These are phyloP conservation scores for Volucella bombylans DNA, from an alignment of 2,888 invertebrate species.

Conservation along the genomic window DNA sequence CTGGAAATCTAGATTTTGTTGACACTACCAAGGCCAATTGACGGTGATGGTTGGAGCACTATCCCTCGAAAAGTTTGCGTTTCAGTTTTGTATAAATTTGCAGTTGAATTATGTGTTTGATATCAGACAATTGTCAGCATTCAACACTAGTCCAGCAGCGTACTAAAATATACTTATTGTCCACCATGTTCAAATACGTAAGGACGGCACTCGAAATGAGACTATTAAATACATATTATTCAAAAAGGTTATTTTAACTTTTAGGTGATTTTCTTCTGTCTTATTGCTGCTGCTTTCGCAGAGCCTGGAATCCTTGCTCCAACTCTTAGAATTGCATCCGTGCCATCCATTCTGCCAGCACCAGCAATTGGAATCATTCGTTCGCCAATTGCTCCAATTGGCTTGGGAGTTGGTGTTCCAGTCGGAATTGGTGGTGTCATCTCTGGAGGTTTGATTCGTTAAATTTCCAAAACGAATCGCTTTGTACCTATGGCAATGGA, in stretches of 20 bases:
- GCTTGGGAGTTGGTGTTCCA: slow-evolving; percentile 36
- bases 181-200: slow-evolving; percentile 57
- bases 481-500: slow-evolving; percentile 1
- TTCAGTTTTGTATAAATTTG: slow-evolving; percentile 22
- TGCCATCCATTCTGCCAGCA: slow-evolving; percentile 36
- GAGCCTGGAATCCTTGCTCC: slow-evolving; percentile 61
- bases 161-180: background rate
- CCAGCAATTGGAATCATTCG: slow-evolving; percentile 41
- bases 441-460: slow-evolving; percentile 38
- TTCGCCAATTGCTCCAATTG: slow-evolving; percentile 46
- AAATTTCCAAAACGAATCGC: background rate
- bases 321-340: slow-evolving; percentile 30
- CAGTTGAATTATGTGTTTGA: background rate
- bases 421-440: slow-evolving; percentile 17
- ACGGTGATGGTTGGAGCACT: background rate
- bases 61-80: background rate
- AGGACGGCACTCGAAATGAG: background rate
- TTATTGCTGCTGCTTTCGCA: slow-evolving; percentile 53
- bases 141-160: background rate
- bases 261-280: slow-evolving; percentile 57
- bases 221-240: background rate
- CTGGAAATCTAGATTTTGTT: too few species aligned
- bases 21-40: slow-evolving; percentile 5
- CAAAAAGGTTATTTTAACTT: background rate
- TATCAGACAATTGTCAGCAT: slow-evolving; percentile 26